Evolutionary conservation across 2,797 vertebrate genomes (phyloP).

Genomic region (Sarcophilus harrisii): DNA sequence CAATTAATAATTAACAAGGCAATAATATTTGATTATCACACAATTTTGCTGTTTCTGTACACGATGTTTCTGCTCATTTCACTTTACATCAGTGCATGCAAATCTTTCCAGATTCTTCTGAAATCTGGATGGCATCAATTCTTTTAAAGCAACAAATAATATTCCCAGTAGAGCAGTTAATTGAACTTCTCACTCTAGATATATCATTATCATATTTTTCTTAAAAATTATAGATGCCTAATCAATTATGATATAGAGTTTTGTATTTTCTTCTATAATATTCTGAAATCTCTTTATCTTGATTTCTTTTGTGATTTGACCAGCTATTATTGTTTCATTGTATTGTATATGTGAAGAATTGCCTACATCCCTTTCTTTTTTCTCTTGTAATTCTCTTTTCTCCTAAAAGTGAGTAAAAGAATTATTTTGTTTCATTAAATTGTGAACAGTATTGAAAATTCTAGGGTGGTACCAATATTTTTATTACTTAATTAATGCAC

Average conservation of each 20-base stretch:
- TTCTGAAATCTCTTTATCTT: neutral
- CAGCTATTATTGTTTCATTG: neutral
- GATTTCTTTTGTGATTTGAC: neutral
- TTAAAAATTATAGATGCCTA: neutral
- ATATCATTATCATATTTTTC: neutral
- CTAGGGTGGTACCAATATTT: neutral
- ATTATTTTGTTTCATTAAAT: neutral
- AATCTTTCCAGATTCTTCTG: neutral
- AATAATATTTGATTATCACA: neutral
- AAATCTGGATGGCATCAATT: neutral
- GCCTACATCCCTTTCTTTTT: neutral
- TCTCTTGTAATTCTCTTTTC: neutral
- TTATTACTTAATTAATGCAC: neutral
- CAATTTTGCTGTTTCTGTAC: neutral
- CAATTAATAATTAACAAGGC: no score
- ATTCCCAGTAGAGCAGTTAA: neutral
- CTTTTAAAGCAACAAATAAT: neutral
- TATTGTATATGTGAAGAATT: neutral
- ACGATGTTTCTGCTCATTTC: neutral
- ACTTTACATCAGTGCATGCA: neutral
- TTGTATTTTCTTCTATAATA: neutral
- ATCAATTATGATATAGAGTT: neutral
- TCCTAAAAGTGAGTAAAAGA: neutral
- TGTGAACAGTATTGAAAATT: neutral
- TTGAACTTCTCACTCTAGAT: neutral